Evolutionary conservation across 2,113 vertebrate species (phyloP).

Genomic region (Eptesicus fuscus): DNA sequence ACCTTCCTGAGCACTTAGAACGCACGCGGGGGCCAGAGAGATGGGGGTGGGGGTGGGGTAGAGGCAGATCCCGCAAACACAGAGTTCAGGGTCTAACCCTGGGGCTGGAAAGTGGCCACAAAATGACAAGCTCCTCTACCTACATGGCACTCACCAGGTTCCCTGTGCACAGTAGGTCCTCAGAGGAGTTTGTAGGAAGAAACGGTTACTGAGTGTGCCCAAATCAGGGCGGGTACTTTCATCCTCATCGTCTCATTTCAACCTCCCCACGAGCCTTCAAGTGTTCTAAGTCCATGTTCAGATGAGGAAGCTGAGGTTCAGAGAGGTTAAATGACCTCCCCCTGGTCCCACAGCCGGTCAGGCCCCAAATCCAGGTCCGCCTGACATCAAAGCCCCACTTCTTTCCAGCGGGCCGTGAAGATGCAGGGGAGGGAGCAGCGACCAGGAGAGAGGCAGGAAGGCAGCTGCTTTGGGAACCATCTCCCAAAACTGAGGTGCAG

Average conservation of each 20-base stretch:
- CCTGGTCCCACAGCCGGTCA: background rate
- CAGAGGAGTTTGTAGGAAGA: background rate
- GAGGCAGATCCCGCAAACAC: accelerated
- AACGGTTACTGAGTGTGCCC: accelerated
- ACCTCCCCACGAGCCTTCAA: background rate
- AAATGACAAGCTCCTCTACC: background rate
- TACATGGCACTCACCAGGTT: accelerated
- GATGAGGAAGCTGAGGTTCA: background rate
- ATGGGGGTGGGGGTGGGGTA: accelerated
- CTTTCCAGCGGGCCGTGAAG: background rate
- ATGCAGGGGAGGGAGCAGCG: background rate
- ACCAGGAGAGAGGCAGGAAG: background rate
- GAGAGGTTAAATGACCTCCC: background rate
- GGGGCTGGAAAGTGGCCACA: background rate
- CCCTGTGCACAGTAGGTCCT: background rate
- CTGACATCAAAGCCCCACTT: background rate
- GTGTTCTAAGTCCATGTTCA: background rate
- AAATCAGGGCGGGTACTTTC: background rate
- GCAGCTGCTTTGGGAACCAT: background rate
- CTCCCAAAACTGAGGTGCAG: background rate
- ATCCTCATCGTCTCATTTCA: background rate
- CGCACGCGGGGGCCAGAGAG: accelerated
- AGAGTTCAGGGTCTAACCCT: background rate
- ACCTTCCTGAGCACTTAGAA: background rate
- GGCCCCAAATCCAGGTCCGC: background rate